Evolutionary conservation across 2,113 vertebrate species (phyloP).

Genomic region (Oncorhynchus tshawytscha): DNA sequence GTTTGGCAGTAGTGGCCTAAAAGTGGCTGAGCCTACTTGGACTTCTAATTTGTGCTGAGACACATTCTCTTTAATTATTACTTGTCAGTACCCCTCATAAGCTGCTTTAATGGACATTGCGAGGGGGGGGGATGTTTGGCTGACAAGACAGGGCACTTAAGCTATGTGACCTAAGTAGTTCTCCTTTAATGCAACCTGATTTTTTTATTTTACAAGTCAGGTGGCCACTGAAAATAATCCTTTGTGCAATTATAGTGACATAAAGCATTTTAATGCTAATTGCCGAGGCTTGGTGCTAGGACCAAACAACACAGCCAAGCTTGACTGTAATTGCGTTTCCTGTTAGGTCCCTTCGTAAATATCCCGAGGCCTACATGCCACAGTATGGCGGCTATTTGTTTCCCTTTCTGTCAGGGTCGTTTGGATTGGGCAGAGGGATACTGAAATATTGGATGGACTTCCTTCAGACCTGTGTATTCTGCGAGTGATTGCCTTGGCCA

Average conservation of each 20-base stretch:
- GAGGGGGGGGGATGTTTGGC: slow-evolving; percentile 28
- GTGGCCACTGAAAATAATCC: slow-evolving; percentile 50
- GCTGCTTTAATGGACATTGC: slow-evolving; percentile 53
- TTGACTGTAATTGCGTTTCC: slow-evolving; percentile 42
- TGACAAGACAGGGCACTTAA: slow-evolving; percentile 59
- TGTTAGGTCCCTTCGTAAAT: slow-evolving; percentile 53
- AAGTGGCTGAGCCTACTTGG: slow-evolving; percentile 41
- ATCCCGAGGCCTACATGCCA: slow-evolving; percentile 47
- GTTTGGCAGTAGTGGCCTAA: slow-evolving; percentile 44
- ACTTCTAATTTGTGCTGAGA: slow-evolving; percentile 63
- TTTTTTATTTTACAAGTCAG: slow-evolving; percentile 56
- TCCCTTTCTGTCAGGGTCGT: slow-evolving; percentile 76
- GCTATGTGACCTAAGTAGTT: slow-evolving; percentile 47
- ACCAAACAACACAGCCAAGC: background rate
- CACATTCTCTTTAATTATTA: slow-evolving; percentile 65
- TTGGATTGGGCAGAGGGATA: slow-evolving; percentile 68
- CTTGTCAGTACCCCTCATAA: slow-evolving; percentile 55
- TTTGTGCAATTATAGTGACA: slow-evolving; percentile 29
- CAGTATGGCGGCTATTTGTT: slow-evolving; percentile 72
- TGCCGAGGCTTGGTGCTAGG: slow-evolving; percentile 4
- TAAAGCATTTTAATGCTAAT: slow-evolving; percentile 41
- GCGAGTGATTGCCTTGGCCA: slow-evolving; percentile 74
- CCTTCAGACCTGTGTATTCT: slow-evolving; percentile 71
- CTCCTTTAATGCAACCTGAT: slow-evolving; percentile 49
- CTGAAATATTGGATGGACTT: slow-evolving; percentile 69